These are phyloP conservation scores for Montipora capitata DNA, from an alignment of 92 coral and sea anemone species.

Conservation along the genomic window DNA sequence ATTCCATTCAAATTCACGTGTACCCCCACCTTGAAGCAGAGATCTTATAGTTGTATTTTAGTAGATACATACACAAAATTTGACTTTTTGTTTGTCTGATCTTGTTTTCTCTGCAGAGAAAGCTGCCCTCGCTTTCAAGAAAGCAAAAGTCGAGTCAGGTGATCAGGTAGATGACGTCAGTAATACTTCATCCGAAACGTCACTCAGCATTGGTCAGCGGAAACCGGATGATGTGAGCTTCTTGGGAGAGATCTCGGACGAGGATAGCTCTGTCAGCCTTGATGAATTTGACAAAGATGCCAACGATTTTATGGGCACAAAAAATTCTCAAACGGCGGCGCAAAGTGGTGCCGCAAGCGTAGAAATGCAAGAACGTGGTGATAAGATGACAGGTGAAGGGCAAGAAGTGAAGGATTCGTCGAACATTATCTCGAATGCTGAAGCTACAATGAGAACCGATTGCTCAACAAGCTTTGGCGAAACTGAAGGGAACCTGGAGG, in stretches of 20 bases:
- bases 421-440: background rate
- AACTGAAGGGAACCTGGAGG: background rate
- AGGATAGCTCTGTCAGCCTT: conserved; percentile 32
- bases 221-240: conserved; percentile 33
- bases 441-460: background rate
- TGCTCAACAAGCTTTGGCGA: background rate
- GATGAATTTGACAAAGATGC: conserved; percentile 17
- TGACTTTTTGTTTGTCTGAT: background rate
- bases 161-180: conserved; percentile 4
- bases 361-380: background rate
- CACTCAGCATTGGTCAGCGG: conserved; percentile 25
- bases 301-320: background rate
- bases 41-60: background rate
- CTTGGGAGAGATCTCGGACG: conserved; percentile 55
- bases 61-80: background rate
- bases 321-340: background rate
- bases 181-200: conserved; percentile 1
- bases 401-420: background rate
- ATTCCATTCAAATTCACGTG: too few species aligned
- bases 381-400: background rate
- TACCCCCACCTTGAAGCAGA: too few species aligned
- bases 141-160: conserved; percentile 21
- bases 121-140: conserved; percentile 48
- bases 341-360: background rate
- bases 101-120: conserved; percentile 32